Conservation (phyloP, 1,140 invertebrate genomes). For the Adelges cooleyi region DNA sequence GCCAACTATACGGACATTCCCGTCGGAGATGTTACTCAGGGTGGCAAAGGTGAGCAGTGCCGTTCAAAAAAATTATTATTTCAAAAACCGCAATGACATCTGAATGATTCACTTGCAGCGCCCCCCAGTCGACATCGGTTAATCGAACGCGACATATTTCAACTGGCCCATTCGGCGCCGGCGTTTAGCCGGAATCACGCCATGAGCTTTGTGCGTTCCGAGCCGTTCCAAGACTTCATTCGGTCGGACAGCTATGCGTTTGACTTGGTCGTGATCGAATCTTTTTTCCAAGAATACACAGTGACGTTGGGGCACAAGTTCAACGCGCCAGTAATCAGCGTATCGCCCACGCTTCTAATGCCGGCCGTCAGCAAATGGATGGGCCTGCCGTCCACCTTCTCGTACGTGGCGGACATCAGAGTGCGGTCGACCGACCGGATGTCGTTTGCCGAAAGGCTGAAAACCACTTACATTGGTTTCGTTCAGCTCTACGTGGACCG, state of each 20-base stretch:
- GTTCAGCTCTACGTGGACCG: not conserved
- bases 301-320: slow-evolving; percentile 35
- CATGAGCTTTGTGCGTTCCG: not conserved
- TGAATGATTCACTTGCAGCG: too few species aligned
- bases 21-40: slow-evolving; percentile 14
- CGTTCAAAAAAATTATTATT: too few species aligned
- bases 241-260: slow-evolving; percentile 5
- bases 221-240: not conserved
- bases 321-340: not conserved
- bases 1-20: slow-evolving; percentile 29
- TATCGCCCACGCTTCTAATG: not conserved
- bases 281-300: slow-evolving; percentile 30
- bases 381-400: slow-evolving; percentile 8
- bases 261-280: slow-evolving; percentile 31
- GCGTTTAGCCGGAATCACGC: slow-evolving; percentile 32
- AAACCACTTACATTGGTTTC: not conserved
- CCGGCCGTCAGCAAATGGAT: not conserved
- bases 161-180: slow-evolving; percentile 31
- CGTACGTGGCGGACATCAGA: slow-evolving; percentile 21
- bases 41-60: too few species aligned
- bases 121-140: too few species aligned
- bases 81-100: too few species aligned
- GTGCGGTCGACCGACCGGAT: not conserved
- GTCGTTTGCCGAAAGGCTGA: not conserved
- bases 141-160: slow-evolving; percentile 28